These are phyloP conservation scores for Noctua pronuba DNA, from an alignment of 2,888 invertebrate species.

Conservation along the genomic window DNA sequence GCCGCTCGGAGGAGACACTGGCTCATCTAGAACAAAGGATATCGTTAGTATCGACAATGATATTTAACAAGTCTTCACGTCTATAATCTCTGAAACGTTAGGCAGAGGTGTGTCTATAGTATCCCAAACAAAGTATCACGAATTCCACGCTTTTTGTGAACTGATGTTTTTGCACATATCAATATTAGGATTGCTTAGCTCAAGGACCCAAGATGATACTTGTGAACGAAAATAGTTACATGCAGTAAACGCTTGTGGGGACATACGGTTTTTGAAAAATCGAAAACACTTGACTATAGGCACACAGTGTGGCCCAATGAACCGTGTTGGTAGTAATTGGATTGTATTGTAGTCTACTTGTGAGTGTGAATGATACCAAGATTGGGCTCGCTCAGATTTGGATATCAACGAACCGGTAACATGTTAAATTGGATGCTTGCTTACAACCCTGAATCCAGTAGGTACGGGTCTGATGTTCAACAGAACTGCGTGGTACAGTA, in stretches of 20 bases:
- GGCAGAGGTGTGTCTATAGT: background rate
- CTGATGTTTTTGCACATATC: background rate
- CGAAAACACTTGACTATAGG: background rate
- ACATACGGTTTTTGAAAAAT: background rate
- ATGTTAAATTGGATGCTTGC: background rate
- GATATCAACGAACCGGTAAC: slow-evolving; percentile 25
- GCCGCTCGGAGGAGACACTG: slow-evolving; percentile 83
- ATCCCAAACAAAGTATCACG: background rate
- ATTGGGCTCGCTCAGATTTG: slow-evolving; percentile 16
- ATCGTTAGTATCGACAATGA: slow-evolving; percentile 20
- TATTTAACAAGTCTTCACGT: background rate
- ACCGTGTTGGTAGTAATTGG: slow-evolving; percentile 35
- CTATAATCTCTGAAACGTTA: background rate
- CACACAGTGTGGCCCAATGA: background rate
- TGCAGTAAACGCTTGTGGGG: background rate
- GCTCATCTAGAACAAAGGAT: slow-evolving; percentile 84
- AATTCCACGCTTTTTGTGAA: background rate
- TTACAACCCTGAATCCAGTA: background rate
- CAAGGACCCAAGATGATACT: background rate
- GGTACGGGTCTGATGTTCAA: background rate
- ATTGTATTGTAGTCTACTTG: slow-evolving; percentile 48
- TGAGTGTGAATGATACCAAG: slow-evolving; percentile 19
- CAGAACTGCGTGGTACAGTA: slow-evolving; percentile 21
- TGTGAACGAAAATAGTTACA: background rate
- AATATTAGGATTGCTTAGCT: background rate